These are phyloP conservation scores for Danio aesculapii DNA, from an alignment of 2,797 vertebrate species.

Conservation along the genomic window DNA sequence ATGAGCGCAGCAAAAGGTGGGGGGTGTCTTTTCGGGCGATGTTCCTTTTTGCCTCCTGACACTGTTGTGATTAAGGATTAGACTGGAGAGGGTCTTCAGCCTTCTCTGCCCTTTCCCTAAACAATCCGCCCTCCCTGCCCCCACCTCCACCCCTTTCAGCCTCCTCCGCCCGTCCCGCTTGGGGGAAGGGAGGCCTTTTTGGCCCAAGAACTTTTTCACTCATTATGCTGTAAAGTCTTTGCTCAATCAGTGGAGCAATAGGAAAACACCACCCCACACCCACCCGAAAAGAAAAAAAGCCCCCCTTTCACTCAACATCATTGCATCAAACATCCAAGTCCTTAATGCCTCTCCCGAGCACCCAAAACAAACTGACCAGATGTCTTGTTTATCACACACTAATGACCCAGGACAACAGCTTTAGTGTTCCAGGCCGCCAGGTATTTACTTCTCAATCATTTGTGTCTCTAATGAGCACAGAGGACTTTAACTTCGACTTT, in stretches of 20 bases:
- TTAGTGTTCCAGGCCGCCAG: conserved; percentile 12
- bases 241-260: conserved; percentile 56
- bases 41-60: conserved; percentile 63
- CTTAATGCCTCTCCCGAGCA: conserved; percentile 49
- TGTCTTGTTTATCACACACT: conserved; percentile 56
- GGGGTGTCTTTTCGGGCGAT: conserved; percentile 43
- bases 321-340: conserved; percentile 41
- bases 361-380: conserved; percentile 60
- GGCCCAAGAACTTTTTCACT: conserved; percentile 63
- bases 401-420: conserved; percentile 50
- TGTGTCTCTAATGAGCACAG: conserved; percentile 5
- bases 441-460: conserved; percentile 15
- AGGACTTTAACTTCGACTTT: conserved; percentile 16
- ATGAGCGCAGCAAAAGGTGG: conserved; percentile 43
- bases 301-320: conserved; percentile 35
- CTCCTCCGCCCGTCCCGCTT: conserved; percentile 22
- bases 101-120: conserved; percentile 60
- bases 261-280: conserved; percentile 38
- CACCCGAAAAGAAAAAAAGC: conserved; percentile 26
- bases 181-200: conserved; percentile 53
- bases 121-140: conserved; percentile 50
- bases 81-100: conserved; percentile 55
- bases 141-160: conserved; percentile 15
- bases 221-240: conserved; percentile 63
- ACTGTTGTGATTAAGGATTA: conserved; percentile 70